phyloP scores from a whole-genome alignment of 2,797 vertebrate genomes.

The Poeciliopsis paucimaculata region DNA sequence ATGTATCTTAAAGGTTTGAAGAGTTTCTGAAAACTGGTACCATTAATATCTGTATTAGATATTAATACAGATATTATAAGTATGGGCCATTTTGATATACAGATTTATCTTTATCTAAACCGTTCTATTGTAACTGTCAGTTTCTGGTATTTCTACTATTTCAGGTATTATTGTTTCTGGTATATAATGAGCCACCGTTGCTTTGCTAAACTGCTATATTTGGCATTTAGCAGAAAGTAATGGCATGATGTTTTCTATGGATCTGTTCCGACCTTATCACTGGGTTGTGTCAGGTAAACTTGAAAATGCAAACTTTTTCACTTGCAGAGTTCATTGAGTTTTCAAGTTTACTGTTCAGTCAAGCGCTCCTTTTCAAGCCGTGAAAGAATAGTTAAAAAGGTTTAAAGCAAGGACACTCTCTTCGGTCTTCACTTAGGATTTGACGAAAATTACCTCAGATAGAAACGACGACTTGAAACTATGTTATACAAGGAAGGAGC shows the following conservation, averaged over 20 bases:
- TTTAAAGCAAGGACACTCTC: slow-evolving; percentile 29
- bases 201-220: slow-evolving; percentile 5
- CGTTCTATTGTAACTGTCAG: background rate
- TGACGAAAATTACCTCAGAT: slow-evolving; percentile 18
- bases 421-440: slow-evolving; percentile 2
- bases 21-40: background rate
- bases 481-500: background rate
- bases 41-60: background rate
- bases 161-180: too few relatives aligned
- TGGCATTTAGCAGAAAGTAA: background rate
- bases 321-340: slow-evolving; percentile 15
- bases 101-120: background rate
- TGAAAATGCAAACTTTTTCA: slow-evolving; percentile 30
- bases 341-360: slow-evolving; percentile 21
- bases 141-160: too few relatives aligned
- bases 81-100: background rate
- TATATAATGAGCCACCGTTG: background rate
- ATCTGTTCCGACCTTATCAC: background rate
- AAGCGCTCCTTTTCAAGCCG: slow-evolving; percentile 6
- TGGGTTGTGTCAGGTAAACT: slow-evolving; percentile 15
- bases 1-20: background rate
- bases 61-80: too few relatives aligned
- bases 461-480: background rate
- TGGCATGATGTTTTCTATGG: slow-evolving; percentile 6
- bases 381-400: slow-evolving; percentile 8